Evolutionary conservation across 2,113 vertebrate genomes (phyloP).

Genomic region (mouse (Mus musculus)): GRCm39 chr5:138293501-138294000

Average conservation of each 20-base stretch:
- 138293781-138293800: not conserved
- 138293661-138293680: slow-evolving; percentile 10
- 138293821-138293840: not conserved
- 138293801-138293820: not conserved
- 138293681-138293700: not conserved
- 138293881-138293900: not conserved
- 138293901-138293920: slow-evolving; percentile 37
- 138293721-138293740: not conserved
- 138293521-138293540: not conserved
- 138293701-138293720: not conserved
- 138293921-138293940: not conserved
- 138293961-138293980: not conserved
- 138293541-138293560: not conserved
- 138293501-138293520: not conserved
- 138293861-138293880: not conserved
- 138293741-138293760: not conserved
- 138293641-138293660: not conserved
- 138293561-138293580: not conserved
- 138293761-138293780: not conserved
- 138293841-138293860: not conserved
- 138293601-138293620: not conserved
- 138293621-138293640: not conserved
- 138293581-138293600: not conserved
- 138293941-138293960: slow-evolving; percentile 58
- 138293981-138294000: not conserved